Conservation (phyloP, 2,113 vertebrate species). For the Lagopus leucura region DNA sequence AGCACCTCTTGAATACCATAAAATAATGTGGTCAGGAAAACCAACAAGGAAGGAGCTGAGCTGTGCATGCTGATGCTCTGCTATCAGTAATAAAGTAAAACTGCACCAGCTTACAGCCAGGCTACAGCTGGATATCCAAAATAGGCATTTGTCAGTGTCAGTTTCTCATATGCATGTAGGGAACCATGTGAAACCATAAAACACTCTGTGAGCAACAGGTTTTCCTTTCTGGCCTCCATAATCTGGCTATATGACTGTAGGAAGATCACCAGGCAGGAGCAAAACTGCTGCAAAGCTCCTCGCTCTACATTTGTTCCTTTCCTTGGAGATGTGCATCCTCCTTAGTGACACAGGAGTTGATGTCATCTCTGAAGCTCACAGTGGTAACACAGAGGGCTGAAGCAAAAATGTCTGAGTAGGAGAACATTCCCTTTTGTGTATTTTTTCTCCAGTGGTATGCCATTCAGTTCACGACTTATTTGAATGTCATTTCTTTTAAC, state of each 20-base stretch:
- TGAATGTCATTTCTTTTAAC: background rate
- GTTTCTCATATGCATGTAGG: background rate
- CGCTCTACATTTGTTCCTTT: background rate
- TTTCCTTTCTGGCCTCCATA: background rate
- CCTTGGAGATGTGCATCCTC: background rate
- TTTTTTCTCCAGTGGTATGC: background rate
- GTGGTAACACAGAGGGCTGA: background rate
- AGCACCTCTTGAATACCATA: background rate
- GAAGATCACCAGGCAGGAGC: background rate
- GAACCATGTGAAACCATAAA: background rate
- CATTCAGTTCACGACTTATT: background rate
- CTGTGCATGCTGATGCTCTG: background rate
- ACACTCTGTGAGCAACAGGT: background rate
- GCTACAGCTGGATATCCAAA: background rate
- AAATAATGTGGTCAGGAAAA: background rate
- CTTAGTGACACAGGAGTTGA: rapidly evolving
- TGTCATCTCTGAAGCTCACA: background rate
- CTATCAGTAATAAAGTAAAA: background rate
- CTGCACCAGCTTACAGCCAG: background rate
- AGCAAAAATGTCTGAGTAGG: background rate
- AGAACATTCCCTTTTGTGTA: background rate
- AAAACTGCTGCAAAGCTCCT: background rate
- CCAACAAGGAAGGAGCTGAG: background rate
- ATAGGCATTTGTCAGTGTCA: background rate
- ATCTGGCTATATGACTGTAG: background rate